Evolutionary conservation across 1,140 invertebrate genomes (phyloP), one percentile per base, ranked within the genome.

Genomic region (Stratiolaelaps scimitus): DNA sequence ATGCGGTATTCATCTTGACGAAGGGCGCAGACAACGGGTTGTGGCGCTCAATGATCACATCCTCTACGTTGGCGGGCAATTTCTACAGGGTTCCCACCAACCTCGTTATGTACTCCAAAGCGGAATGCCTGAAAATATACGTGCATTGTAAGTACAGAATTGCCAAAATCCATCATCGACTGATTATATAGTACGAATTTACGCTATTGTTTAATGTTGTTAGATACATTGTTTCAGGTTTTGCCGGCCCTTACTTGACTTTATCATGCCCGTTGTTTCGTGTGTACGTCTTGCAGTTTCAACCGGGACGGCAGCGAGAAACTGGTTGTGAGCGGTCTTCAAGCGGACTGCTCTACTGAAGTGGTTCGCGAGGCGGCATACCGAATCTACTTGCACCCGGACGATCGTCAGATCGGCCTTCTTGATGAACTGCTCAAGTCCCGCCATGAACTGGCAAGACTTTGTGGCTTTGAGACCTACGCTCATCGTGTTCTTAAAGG

Each of bases 1-100:
- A 76, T 86, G 86, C 77, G 93, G 92, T 7, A 97, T 97, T 70
- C 92, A 97, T 76, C 78, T 98, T 64, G 81, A 84, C n/a, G 85
- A 92, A 70, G 74, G 79, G 2, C 80, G 75, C 70, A 78, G 91
- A 64, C 75, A 82, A 68, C 76, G 81, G 69, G 90, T 95, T 67
- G 90, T 95, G 0, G 77, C 82, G 1, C 77, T 94, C 0, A 95
- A 93, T 75, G 85, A 94, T 74, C 78, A 78, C 44, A 88, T 89
- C 65, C 74, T 85, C 56, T 81, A 89, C 75, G 77, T 87, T 2
- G 90, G 92, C 0, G 89, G 92, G 72, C 81, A 83, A 70, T 96
- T 96, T 73, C 86, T 90, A 80, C 78, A 83, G 46, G 84, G 84
- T 28, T 80, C 85, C 1, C 81, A 84, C 17, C 81, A 81, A 43